phyloP scores from a whole-genome alignment of 2,888 invertebrate species.

The Cyclophora punctaria region DNA sequence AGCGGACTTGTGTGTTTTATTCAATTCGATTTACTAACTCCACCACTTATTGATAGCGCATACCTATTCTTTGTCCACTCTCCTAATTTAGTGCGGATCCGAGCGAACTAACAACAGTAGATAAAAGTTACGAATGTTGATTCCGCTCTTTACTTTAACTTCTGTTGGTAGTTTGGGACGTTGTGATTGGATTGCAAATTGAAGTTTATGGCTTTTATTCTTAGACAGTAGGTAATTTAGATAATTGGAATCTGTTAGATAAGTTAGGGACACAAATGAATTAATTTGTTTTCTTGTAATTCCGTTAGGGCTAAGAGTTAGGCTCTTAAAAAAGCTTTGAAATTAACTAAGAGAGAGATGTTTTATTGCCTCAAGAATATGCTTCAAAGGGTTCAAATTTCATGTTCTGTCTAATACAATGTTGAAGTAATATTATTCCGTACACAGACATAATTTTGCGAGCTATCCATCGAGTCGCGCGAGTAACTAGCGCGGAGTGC shows the following conservation, averaged over 20 bases:
- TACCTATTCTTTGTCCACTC: conserved; percentile 42
- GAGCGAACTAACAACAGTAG: conserved; percentile 19
- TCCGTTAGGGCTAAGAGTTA: too few relatives aligned
- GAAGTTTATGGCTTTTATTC: conserved; percentile 10
- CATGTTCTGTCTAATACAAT: too few relatives aligned
- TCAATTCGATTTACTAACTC: conserved; percentile 71
- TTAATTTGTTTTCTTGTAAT: too few relatives aligned
- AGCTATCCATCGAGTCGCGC: conserved; percentile 2
- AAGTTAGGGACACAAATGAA: too few relatives aligned
- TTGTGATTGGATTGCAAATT: conserved; percentile 17
- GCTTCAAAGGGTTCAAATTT: too few relatives aligned
- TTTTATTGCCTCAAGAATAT: too few relatives aligned
- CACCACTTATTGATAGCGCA: conserved; percentile 68
- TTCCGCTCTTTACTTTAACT: conserved; percentile 18
- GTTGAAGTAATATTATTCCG: too few relatives aligned
- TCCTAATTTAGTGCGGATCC: conserved; percentile 41
- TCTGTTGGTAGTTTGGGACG: conserved; percentile 12
- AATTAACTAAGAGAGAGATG: too few relatives aligned
- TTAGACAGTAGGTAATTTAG: conserved; percentile 9
- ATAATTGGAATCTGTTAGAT: conserved; percentile 5
- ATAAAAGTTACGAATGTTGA: conserved; percentile 10
- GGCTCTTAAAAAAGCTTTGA: too few relatives aligned
- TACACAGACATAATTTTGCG: background rate
- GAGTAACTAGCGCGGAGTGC: conserved; percentile 12
- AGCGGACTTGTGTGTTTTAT: conserved; percentile 73